Evolutionary conservation across 2,113 vertebrate genomes (phyloP), one percentile per base, ranked within the genome.

Genomic region (Mystacornis crossleyi): DNA sequence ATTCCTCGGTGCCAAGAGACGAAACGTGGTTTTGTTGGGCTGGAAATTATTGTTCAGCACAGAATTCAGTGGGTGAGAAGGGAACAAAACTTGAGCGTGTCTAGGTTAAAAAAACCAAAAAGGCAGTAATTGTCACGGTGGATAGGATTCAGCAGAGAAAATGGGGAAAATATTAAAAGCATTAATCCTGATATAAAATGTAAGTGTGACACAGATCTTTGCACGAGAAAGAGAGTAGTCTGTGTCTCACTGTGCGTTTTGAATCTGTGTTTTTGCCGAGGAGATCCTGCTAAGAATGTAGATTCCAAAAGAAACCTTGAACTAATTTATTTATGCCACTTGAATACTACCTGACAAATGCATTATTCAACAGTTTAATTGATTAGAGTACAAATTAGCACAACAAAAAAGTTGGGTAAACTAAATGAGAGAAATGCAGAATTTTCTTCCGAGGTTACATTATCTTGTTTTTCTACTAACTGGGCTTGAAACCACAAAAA

Each of bases 121-220:
- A 20, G 6, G 14, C 2, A 18, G 19, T 12, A 33, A 61, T 82
- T 54, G 13, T 57, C 21, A 8, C 18, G 54, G 86, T 7, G 48
- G 38, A 53, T 33, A 19, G 18, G 18, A 40, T 40, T 92, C 43
- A 8, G 73, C 12, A 47, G n/a, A 70, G 82, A 42, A 72, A 81
- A 55, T 0, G 14, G 45, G 15, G 14, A 8, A 91, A 94, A 89
- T 94, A 93, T 91, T 93, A 80, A 90, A 87, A 40, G 24, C 74
- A 62, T 91, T 81, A 89, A 85, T 93, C 81, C 66, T 65, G 60
- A 38, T 55, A 25, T 2, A 40, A 74, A 87, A 58, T 29, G 2
- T 38, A 74, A 31, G n/a, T 51, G 50, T 92, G 90, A 40, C 77
- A 81, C 7, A 1, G 50, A 18, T 23, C 66, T 71, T 75, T 79